Base-by-base conservation (phyloP, 1,140 invertebrate genomes). In the Brachionus sp. region DNA sequence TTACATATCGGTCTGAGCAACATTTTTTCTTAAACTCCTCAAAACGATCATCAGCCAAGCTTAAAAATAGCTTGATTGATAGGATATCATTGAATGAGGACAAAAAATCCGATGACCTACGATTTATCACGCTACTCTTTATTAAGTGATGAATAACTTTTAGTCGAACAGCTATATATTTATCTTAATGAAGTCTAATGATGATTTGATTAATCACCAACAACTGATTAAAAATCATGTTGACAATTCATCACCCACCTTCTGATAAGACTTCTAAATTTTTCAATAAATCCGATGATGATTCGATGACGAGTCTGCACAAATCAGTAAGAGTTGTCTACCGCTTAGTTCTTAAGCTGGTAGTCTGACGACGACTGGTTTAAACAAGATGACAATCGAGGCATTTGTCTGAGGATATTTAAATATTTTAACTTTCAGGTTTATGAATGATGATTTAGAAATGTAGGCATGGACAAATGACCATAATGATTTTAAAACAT, bases 401-500 rank as follows among this genome's bases (percentile, higher is more conserved):
- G 77, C 77, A 80, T 80, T 80, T 80, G 77, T 80, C 77, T 80
- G 77, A 80, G 77, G 77, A 80, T 80, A 80, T n/a, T 37, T 37
- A n/a, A 13, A 46, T 75, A 25, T 19, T 75, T 25, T 25, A 19
- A 12, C 5, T 16, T 42, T n/a, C 7, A 37, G 66, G 33, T 39
- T 70, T 70, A 39, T 70, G 37, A 70, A 46, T 75, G 70, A 75
- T 75, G 70, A 75, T 75, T 46, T 25, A 2, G n/a, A 80, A 62
- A 62, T 62, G 77, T 80, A 80, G 77, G 77, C 77, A 80, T 62
- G 77, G 77, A 80, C 77, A 80, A 62, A 80, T 80, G 77, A 80
- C n/a, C 33, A 19, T 25, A 12, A 42, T 80, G 77, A 80, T 80
- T 80, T 35, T 39, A 62, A 39, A 50, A 35, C 33, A 33, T 66